Evolutionary conservation across 2,888 invertebrate genomes (phyloP).

Genomic region (Pandemis cinnamomeana): DNA sequence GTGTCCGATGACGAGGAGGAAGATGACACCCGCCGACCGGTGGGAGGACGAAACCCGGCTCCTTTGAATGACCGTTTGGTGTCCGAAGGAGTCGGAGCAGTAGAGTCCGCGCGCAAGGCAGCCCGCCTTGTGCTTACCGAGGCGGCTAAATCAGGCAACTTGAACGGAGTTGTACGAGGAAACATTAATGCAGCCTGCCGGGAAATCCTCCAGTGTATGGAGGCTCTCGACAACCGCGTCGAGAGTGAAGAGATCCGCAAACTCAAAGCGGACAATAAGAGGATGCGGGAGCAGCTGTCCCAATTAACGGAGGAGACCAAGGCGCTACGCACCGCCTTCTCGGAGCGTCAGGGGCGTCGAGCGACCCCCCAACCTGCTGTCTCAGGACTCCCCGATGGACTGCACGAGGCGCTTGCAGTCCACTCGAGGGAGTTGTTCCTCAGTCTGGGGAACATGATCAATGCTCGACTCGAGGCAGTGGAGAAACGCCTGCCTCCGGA

Average conservation of each 20-base stretch:
- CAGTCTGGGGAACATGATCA: not conserved
- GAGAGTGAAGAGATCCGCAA: not conserved
- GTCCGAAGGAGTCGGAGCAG: not conserved
- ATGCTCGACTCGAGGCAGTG: too few relatives aligned
- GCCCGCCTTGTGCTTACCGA: not conserved
- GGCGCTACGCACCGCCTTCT: not conserved
- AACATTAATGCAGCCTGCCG: not conserved
- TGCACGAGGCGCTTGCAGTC: too few relatives aligned
- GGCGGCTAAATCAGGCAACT: not conserved
- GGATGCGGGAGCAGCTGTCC: not conserved
- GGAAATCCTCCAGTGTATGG: not conserved
- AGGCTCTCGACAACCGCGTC: not conserved
- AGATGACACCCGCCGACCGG: too few relatives aligned
- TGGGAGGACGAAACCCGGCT: too few relatives aligned
- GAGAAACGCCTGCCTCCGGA: too few relatives aligned
- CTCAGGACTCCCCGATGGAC: not conserved
- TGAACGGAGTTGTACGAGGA: not conserved
- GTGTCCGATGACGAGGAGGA: too few relatives aligned
- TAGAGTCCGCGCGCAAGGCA: not conserved
- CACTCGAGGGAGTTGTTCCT: not conserved
- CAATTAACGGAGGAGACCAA: not conserved
- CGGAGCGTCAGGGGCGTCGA: not conserved
- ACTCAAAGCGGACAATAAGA: not conserved
- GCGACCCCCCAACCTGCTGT: not conserved
- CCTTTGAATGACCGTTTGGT: too few relatives aligned